Base-by-base conservation (phyloP, 2,888 invertebrate species). In the Helicoverpa assulta region DNA sequence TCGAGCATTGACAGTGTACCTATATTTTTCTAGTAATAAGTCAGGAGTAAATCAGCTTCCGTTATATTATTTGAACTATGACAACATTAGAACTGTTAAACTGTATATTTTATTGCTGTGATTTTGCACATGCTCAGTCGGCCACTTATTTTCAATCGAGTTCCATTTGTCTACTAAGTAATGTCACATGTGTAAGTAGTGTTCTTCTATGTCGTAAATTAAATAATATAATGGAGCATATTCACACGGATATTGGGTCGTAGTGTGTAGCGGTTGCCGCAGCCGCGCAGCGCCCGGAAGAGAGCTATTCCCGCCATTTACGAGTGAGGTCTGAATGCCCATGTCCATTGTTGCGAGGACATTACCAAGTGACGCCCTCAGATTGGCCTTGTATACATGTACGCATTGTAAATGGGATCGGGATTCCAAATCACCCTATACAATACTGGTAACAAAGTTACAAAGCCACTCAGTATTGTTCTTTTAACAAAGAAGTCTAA, bases 231-330 rank as follows among this genome's bases (percentile, higher is more conserved):
- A 67, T 66, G 67, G 72, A 64, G 51, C 60, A 50, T 62, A 56
- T 77, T 78, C 70, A 64, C 60, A 64, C 78, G 71, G 73, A 81
- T 82, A 77, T 79, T 81, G 62, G 55, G 40, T 62, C 51, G 18
- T 65, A 62, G 66, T 54, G 55, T 65, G 73, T 61, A 62, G 62
- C 67, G 59, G 67, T 58, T 66, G 67, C 70, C 57, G 68, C 55
- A 63, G 65, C 69, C 60, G 70, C 65, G 61, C 80, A 67, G 70
- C 80, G 80, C 67, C 87, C 91, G 92, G 92, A 92, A 88, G 89
- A 86, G 86, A 87, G 84, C 89, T 86, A 91, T 92, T 92, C 85
- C 87, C 86, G 83, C 88, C 86, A 89, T 91, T 91, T 90, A 91
- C 87, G 86, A 89, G 77, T 85, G 85, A 83, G 73, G 82, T 79